Conservation (phyloP, 2,113 vertebrate genomes). For the Circaetus gallicus region DNA sequence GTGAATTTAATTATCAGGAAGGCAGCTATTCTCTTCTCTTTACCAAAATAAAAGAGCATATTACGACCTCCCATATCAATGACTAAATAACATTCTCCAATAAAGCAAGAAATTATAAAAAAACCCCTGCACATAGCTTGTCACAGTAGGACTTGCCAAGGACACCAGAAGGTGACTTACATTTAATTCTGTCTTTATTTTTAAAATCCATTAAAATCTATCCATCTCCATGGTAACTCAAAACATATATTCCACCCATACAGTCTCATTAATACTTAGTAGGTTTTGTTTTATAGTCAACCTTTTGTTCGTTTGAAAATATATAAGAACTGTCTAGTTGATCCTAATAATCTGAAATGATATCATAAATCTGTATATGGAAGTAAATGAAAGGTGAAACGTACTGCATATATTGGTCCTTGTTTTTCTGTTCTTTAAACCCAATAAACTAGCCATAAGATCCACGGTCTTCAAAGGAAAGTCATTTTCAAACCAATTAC, state of each 20-base stretch:
- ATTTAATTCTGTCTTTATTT: slow-evolving; percentile 10
- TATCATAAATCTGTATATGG: neutral
- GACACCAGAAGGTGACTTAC: slow-evolving; percentile 39
- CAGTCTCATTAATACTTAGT: neutral
- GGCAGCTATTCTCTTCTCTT: neutral
- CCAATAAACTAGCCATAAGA: neutral
- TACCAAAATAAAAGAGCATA: neutral
- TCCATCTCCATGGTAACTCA: slow-evolving; percentile 31
- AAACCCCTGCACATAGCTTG: neutral
- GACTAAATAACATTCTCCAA: neutral
- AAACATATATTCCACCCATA: neutral
- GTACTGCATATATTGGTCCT: neutral
- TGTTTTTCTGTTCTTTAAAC: neutral
- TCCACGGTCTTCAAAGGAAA: neutral
- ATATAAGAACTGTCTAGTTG: neutral
- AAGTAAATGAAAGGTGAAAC: neutral
- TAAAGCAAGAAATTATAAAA: neutral
- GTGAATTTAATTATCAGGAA: neutral
- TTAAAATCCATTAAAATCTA: neutral
- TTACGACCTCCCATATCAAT: neutral
- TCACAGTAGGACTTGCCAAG: neutral
- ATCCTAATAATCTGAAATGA: neutral
- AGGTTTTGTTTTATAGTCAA: neutral
- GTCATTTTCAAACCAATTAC: neutral
- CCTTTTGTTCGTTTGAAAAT: neutral